Base-by-base conservation (phyloP, 2,113 vertebrate genomes). In the Tiliqua scincoides region DNA sequence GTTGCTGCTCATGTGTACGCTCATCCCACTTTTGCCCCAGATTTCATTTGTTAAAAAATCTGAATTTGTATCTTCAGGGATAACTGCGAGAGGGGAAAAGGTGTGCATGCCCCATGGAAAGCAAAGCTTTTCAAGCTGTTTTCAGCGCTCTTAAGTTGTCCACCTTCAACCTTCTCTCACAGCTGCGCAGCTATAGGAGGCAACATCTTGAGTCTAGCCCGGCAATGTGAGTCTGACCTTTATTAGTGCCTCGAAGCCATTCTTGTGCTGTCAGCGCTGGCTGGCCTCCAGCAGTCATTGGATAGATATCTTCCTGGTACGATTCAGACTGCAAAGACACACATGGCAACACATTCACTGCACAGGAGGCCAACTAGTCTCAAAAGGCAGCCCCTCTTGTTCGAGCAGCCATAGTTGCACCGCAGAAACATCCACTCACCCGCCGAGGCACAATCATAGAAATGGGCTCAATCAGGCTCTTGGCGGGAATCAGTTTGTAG, bases 221-320 rank as follows among this genome's bases (percentile, higher is more conserved):
- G 83, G 48, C 52, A 54, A 40, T 12, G 14, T 40, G 59, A 14
- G 81, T 40, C 97, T 96, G 88, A 99, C 99, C 98, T 99, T 97
- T 98, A 92, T 98, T 91, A 59, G 97, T 68, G 72, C 99, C 98
- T 0, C 80, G 91, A 78, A 99, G 96, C 99, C 99, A 99, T 92
- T 99, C 96, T 17, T 94, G 96, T 54, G 98, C 98, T 2, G 97
- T 97, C 95, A 99, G 77, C 2, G 98, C 96, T 0, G 99, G 97
- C 79, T 95, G 95, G 83, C 95, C 91, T 61, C 97, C 97, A 2
- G 97, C 96, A 0, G 98, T 99, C 96, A 98, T 96, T 0, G 99
- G 99, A 92, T 99, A 99, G 94, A 99, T 98, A 95, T 99, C 99
- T 82, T 98, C 98, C 89, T 99, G 99, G 96, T 98, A 99, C 0